phyloP scores from a whole-genome alignment of 2,888 invertebrate species.

The Noctua fimbriata region DNA sequence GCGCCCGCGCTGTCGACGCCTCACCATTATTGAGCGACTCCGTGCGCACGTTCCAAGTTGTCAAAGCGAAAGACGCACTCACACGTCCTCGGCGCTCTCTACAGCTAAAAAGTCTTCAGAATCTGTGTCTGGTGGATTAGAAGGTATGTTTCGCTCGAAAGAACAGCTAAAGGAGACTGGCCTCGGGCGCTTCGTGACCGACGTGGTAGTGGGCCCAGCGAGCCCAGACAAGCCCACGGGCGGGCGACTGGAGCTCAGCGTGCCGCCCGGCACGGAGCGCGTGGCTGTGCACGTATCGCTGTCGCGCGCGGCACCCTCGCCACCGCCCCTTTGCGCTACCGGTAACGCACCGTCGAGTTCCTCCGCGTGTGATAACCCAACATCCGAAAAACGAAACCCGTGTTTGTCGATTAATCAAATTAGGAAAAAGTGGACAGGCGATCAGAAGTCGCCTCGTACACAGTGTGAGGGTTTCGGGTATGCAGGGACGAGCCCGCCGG shows the following conservation, averaged over 20 bases:
- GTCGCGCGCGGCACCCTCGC: constrained; percentile 4
- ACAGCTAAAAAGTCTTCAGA: background rate
- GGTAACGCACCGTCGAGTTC: background rate
- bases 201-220: background rate
- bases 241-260: constrained; percentile 61
- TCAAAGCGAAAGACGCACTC: constrained; percentile 54
- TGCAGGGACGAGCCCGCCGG: background rate
- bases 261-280: constrained; percentile 65
- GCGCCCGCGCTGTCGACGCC: constrained; percentile 53
- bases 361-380: constrained; percentile 6
- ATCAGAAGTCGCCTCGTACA: background rate
- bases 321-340: background rate
- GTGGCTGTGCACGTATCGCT: constrained; percentile 64
- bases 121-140: constrained; percentile 15
- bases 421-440: constrained; percentile 59
- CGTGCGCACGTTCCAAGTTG: constrained; percentile 33
- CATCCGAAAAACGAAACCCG: constrained; percentile 37
- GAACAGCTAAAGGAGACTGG: constrained; percentile 67
- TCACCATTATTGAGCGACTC: constrained; percentile 50
- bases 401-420: constrained; percentile 68
- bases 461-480: background rate
- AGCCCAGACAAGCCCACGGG: background rate
- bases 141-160: constrained; percentile 48
- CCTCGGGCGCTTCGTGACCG: constrained; percentile 68
- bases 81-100: constrained; percentile 51